Percentiles rank a stretch among this genome's conserved stretches.
phyloP scores from a whole-genome alignment of 1,140 invertebrate genomes.

The Homalodisca vitripennis region DNA sequence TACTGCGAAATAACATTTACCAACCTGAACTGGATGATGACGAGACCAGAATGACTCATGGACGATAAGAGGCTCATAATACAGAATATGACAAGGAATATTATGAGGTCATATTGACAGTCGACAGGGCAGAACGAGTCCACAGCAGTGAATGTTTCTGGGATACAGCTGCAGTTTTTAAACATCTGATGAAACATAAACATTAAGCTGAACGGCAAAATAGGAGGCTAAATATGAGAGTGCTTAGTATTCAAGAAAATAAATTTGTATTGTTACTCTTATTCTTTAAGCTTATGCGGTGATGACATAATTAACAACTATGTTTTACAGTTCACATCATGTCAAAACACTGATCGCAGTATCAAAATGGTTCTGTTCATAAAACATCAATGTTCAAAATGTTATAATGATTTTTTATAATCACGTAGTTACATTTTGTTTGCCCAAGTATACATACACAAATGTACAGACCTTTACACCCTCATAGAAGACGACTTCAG shows the following conservation, averaged over 20 bases:
- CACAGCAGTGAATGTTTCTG: constrained; percentile 30
- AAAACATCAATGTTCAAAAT: not conserved
- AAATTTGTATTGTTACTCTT: no score
- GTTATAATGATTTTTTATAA: not conserved
- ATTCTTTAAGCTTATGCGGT: not conserved
- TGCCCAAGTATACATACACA: not conserved
- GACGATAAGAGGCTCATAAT: constrained; percentile 41
- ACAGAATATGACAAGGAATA: constrained; percentile 40
- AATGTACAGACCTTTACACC: constrained; percentile 37
- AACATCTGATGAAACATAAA: constrained; percentile 47
- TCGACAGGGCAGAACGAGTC: constrained; percentile 41
- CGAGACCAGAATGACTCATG: constrained; percentile 42
- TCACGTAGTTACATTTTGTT: not conserved
- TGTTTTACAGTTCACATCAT: no score
- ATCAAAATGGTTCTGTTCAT: no score
- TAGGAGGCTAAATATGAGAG: no score
- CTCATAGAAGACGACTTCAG: constrained; percentile 42
- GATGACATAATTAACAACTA: no score
- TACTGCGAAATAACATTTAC: no score
- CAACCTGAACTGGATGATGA: constrained; percentile 43
- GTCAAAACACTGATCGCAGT: no score
- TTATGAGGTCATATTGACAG: constrained; percentile 39
- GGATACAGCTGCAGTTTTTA: constrained; percentile 43
- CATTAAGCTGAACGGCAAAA: no score
- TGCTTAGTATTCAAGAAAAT: not conserved